phyloP scores from a whole-genome alignment of 2,888 invertebrate genomes.

The Hydrotaea cyrtoneurina region DNA sequence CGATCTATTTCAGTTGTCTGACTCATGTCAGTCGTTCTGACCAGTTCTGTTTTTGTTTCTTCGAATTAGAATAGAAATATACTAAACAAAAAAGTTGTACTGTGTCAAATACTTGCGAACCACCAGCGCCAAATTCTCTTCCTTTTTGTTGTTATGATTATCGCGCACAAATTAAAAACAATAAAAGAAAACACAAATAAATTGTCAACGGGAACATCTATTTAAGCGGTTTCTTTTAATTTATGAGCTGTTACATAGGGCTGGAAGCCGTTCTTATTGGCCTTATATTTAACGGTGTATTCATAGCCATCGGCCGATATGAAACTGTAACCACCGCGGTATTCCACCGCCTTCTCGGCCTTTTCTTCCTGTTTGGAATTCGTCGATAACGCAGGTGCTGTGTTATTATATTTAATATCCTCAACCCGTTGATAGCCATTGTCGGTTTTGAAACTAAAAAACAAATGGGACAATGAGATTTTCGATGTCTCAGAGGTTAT shows the following conservation, averaged over 20 bases:
- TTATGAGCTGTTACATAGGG: slow-evolving; percentile 79
- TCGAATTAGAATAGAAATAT: too few relatives aligned
- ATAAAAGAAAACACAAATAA: neutral
- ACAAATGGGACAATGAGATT: neutral
- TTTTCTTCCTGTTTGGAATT: too few relatives aligned
- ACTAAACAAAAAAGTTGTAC: neutral
- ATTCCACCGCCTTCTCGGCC: slow-evolving; percentile 72
- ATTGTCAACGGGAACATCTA: neutral
- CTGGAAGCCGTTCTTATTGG: slow-evolving; percentile 83
- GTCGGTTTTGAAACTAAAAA: slow-evolving; percentile 76
- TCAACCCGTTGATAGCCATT: slow-evolving; percentile 78
- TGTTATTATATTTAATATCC: slow-evolving; percentile 72
- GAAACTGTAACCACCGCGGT: slow-evolving; percentile 81
- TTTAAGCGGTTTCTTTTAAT: slow-evolving; percentile 62
- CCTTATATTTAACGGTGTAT: slow-evolving; percentile 82
- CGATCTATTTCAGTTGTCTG: neutral
- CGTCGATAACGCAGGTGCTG: neutral
- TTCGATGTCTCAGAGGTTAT: neutral
- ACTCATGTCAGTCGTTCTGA: neutral
- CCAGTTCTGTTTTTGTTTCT: neutral
- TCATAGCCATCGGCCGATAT: slow-evolving; percentile 82
- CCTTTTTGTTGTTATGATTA: neutral
- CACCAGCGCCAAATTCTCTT: neutral
- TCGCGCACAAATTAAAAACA: neutral
- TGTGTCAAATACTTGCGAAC: neutral